Base-by-base conservation (phyloP, 2,113 vertebrate genomes). In the Podocnemis expansa region DNA sequence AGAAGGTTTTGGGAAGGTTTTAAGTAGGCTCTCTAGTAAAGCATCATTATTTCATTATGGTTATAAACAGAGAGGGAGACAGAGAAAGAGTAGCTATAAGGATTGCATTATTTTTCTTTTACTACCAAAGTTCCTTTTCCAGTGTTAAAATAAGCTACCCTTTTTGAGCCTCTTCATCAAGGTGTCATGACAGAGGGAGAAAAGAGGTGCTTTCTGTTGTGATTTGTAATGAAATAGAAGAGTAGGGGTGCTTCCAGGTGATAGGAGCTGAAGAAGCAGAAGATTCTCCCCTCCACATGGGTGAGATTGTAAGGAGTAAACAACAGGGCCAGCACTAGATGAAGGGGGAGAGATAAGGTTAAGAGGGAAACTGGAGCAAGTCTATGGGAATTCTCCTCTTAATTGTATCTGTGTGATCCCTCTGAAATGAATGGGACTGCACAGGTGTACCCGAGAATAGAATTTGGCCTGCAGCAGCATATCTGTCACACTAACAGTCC, bases 281-380 rank as follows among this genome's bases (percentile, higher is more conserved):
- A 41, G 58, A 0, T 58, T 1, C 8, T 0, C 0, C 81, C 6
- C 47, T 31, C 16, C 10, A 47, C 83, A 85, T 25, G 38, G 51
- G 27, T 1, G 79, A 43, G 85, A 51, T 22, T 34, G 83, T 41
- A 82, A 29, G 29, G 11, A 51, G 3, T 4, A 17, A 38, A 60
- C 76, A 58, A 88, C 2, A 25, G 56, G 5, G 14, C 49, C 47
- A 70, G 3, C 2, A 21, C 19, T 43, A 73, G 2, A 85, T 92
- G 78, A 67, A 8, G 80, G 56, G 85, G 81, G 58, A 55, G 76
- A 88, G 51, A 82, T 51, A 83, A 8, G 21, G 19, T n/a, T 38
- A 21, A 70, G n/a, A 9, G n/a, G 63, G 21, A 82, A 79, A 63
- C 84, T 60, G 82, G 75, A 84, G 75, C 2, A 16, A 55, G 47